Evolutionary conservation across 64 coral and sea anemone genomes (phyloP).

Genomic region (Porites lutea): DNA sequence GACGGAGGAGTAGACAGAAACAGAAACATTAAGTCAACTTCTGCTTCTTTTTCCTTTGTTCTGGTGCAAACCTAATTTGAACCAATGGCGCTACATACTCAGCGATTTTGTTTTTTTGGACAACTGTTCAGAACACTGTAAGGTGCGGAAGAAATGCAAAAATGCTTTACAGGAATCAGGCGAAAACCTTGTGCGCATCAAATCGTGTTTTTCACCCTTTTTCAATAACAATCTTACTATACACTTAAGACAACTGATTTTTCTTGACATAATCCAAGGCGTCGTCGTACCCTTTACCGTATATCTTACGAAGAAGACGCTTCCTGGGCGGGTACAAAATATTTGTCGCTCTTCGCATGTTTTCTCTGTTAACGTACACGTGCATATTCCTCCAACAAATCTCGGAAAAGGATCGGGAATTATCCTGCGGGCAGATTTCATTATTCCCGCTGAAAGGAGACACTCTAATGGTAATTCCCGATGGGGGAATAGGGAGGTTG

Average conservation of each 20-base stretch:
- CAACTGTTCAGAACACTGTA: too few relatives aligned
- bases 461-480: slow-evolving; percentile 76
- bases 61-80: too few relatives aligned
- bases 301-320: slow-evolving; percentile 47
- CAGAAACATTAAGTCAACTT: too few relatives aligned
- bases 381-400: slow-evolving; percentile 78
- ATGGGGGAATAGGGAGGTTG: slow-evolving; percentile 63
- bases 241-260: slow-evolving; percentile 28
- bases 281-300: slow-evolving; percentile 49
- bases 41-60: too few relatives aligned
- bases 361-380: slow-evolving; percentile 80
- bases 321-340: slow-evolving; percentile 72
- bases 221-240: too few relatives aligned
- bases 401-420: slow-evolving; percentile 53
- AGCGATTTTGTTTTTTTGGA: too few relatives aligned
- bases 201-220: too few relatives aligned
- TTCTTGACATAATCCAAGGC: slow-evolving; percentile 72
- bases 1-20: too few relatives aligned
- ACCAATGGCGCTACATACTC: too few relatives aligned
- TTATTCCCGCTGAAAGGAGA: slow-evolving; percentile 86
- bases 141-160: too few relatives aligned
- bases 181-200: not conserved
- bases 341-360: slow-evolving; percentile 54
- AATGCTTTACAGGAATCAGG: too few relatives aligned
- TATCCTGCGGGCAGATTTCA: slow-evolving; percentile 83